These are phyloP conservation scores for Hirtodrosophila duncani DNA, from an alignment of 2,888 invertebrate genomes.

Conservation along the genomic window DNA sequence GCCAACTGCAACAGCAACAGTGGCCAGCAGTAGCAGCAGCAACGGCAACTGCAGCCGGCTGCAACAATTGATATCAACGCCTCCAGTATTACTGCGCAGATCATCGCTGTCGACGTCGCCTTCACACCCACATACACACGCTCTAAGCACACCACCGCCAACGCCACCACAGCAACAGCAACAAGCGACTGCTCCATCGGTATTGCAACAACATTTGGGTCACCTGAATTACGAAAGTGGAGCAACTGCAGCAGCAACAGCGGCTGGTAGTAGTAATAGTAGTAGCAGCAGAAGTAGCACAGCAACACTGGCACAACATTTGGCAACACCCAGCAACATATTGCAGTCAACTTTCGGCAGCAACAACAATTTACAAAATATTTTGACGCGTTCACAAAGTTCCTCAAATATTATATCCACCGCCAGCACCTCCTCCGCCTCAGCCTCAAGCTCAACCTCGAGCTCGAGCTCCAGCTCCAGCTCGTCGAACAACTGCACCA, in stretches of 20 bases:
- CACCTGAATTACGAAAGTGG: slow-evolving; percentile 76
- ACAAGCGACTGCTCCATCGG: slow-evolving; percentile 58
- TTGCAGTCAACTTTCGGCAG: slow-evolving; percentile 64
- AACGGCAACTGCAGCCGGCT: slow-evolving; percentile 72
- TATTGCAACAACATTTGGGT: slow-evolving; percentile 77
- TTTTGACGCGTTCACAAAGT: slow-evolving; percentile 66
- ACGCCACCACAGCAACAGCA: slow-evolving; percentile 30
- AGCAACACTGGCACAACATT: slow-evolving; percentile 72
- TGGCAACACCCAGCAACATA: slow-evolving; percentile 71
- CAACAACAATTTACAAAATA: slow-evolving; percentile 64
- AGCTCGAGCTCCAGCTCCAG: slow-evolving; percentile 9
- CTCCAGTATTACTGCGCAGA: slow-evolving; percentile 71
- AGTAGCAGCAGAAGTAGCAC: slow-evolving; percentile 53
- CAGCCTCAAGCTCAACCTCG: slow-evolving; percentile 6
- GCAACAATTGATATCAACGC: slow-evolving; percentile 76
- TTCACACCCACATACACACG: too few relatives aligned
- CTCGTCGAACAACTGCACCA: slow-evolving; percentile 61
- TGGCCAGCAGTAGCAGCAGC: slow-evolving; percentile 50
- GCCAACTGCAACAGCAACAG: slow-evolving; percentile 24
- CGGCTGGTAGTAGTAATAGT: slow-evolving; percentile 21
- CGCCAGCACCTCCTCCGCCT: slow-evolving; percentile 18
- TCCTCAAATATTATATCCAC: slow-evolving; percentile 45
- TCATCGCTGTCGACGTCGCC: slow-evolving; percentile 50
- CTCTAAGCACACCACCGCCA: slow-evolving; percentile 38
- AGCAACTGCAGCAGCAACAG: slow-evolving; percentile 53